Conservation (phyloP, 2,888 invertebrate genomes). For the Apodemia arnacis region DNA sequence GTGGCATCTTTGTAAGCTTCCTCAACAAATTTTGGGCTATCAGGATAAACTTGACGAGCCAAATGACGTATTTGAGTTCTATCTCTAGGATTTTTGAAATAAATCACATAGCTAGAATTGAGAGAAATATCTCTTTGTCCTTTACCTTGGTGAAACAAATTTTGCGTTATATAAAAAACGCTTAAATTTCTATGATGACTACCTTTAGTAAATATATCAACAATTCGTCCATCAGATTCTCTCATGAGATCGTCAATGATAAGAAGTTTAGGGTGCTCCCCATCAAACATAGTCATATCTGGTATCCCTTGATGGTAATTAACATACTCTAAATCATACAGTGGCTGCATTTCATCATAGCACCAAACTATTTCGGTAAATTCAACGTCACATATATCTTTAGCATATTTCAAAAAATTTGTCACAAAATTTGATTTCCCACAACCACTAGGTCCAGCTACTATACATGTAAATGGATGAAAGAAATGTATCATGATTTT, state of each 20-base stretch:
- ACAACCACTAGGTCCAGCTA: slow-evolving; percentile 75
- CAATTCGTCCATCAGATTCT: slow-evolving; percentile 66
- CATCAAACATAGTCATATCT: slow-evolving; percentile 80
- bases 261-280: slow-evolving; percentile 52
- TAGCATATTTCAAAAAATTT: slow-evolving; percentile 52
- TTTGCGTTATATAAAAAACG: slow-evolving; percentile 84
- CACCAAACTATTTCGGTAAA: slow-evolving; percentile 60
- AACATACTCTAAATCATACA: slow-evolving; percentile 59
- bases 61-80: slow-evolving; percentile 8
- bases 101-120: slow-evolving; percentile 15
- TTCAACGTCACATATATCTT: slow-evolving; percentile 44
- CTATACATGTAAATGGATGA: slow-evolving; percentile 75
- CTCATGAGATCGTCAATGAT: slow-evolving; percentile 86
- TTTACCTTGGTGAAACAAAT: slow-evolving; percentile 64
- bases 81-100: slow-evolving; percentile 17
- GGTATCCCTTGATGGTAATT: no score
- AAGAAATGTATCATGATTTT: slow-evolving; percentile 55
- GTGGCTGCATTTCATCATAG: slow-evolving; percentile 67
- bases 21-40: slow-evolving; percentile 24
- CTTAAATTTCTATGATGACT: slow-evolving; percentile 84
- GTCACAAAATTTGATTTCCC: slow-evolving; percentile 74
- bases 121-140: neutral
- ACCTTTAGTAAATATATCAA: slow-evolving; percentile 87
- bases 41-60: slow-evolving; percentile 27
- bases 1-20: slow-evolving; percentile 51